Base-by-base conservation (phyloP, 2,888 invertebrate species). In the Entomobrya multifasciata region DNA sequence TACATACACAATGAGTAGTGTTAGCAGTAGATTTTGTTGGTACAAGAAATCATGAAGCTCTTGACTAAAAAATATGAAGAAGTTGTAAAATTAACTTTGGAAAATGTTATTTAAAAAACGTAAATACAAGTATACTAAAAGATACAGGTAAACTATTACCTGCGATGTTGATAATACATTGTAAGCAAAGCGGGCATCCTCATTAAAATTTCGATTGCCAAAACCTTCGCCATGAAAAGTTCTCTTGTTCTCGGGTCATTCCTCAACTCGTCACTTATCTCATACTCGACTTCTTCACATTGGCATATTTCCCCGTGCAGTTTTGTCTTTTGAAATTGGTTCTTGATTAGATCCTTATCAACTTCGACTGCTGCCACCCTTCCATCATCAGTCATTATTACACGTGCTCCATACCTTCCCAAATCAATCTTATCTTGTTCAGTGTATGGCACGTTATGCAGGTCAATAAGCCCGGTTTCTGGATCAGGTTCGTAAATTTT, bases 281-380 rank as follows among this genome's bases (percentile, higher is more conserved):
- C 78, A 17, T 78, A 78, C 11, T 70, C 55, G 1, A 47, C 20
- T 25, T 78, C 85, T 0, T 36, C 6, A 60, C 85, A 85, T 67
- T 72, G 78, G n/a, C 85, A 85, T n/a, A 78, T 22, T 30, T 78
- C 85, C 0, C n/a, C n/a, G 11, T 49, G 22, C 0, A 55, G 2
- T 13, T 41, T 8, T 44, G 55, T 76, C 0, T 22, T 8, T n/a
- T 55, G 49, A 22, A 55, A 25, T 1, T 60, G 20, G 27, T 65
- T 5, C 70, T 78, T 30, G 0, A 85, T 15, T 4, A n/a, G n/a
- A n/a, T 85, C 85, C 6, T 55, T 20, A n/a, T 77, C 2, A 8
- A 78, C 85, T 72, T 85, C 85, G 11, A 85, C 5, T 1, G 70
- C 85, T 0, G 77, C 36, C 3, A 85, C 85, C 15, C 44, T 78